A percentile compares a stretch with the other conserved stretches of the same genome.
Evolutionary conservation across 2,797 vertebrate species (phyloP).

Genomic region (Galago senegalensis): DNA sequence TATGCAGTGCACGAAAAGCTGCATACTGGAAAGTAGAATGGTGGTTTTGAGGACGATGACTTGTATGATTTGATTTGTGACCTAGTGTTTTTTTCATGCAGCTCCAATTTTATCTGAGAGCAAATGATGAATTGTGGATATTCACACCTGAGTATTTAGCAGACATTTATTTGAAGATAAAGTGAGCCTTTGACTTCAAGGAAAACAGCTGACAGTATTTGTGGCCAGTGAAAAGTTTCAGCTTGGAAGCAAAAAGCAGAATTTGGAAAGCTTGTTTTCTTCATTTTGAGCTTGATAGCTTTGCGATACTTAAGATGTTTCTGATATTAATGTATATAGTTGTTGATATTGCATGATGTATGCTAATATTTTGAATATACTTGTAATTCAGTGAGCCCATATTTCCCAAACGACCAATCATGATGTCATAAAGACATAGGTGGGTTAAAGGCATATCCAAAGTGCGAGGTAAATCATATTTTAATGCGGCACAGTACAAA

Average conservation of each 20-base stretch:
- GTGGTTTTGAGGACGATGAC: conserved; percentile 6
- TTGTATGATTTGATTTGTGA: background rate
- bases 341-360: background rate
- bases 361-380: background rate
- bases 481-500: conserved; percentile 2
- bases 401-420: background rate
- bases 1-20: background rate
- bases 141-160: background rate
- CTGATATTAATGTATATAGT: background rate
- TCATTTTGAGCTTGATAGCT: background rate
- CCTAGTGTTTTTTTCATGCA: background rate
- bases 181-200: conserved; percentile 6
- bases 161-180: background rate
- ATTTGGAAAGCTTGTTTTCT: conserved; percentile 54
- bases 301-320: background rate
- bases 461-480: conserved; percentile 5
- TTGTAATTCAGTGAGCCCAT: background rate
- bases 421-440: background rate
- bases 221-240: conserved; percentile 19
- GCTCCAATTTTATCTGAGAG: conserved; percentile 42
- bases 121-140: background rate
- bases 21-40: background rate
- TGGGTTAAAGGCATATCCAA: background rate
- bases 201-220: conserved; percentile 39
- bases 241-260: conserved; percentile 26